A percentile compares a stretch with the other conserved stretches of the same genome.
These are phyloP conservation scores for Dendrolimus kikuchii DNA, from an alignment of 1,140 invertebrate genomes.

Conservation along the genomic window DNA sequence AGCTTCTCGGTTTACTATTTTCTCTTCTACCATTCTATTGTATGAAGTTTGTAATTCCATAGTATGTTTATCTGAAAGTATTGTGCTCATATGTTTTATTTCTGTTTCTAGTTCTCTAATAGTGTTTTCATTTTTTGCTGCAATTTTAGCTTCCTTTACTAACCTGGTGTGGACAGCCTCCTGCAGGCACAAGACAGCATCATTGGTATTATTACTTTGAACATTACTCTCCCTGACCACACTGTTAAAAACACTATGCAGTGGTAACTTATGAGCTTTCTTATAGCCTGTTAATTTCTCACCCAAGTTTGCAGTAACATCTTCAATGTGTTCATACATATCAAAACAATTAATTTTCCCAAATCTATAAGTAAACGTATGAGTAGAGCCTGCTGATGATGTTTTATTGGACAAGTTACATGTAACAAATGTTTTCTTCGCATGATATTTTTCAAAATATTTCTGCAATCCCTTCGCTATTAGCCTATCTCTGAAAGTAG, in stretches of 20 bases:
- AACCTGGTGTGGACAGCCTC: constrained; percentile 57
- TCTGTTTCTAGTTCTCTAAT: constrained; percentile 59
- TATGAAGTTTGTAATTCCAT: constrained; percentile 39
- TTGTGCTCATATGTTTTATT: constrained; percentile 59
- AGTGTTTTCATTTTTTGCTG: constrained; percentile 53
- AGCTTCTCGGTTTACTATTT: constrained; percentile 37
- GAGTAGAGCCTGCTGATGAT: constrained; percentile 64
- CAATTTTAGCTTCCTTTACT: constrained; percentile 51
- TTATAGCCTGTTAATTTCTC: constrained; percentile 62
- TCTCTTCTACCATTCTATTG: constrained; percentile 42
- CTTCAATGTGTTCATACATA: constrained; percentile 62
- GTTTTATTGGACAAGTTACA: constrained; percentile 70
- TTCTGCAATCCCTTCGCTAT: constrained; percentile 74
- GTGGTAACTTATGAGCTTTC: constrained; percentile 36
- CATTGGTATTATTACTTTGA: constrained; percentile 43
- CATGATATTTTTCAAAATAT: constrained; percentile 66
- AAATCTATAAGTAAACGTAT: constrained; percentile 74
- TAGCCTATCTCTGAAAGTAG: constrained; percentile 73
- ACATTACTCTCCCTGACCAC: constrained; percentile 59
- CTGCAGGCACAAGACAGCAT: constrained; percentile 57
- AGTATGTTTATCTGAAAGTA: constrained; percentile 53
- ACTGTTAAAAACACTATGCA: constrained; percentile 51
- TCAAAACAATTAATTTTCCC: constrained; percentile 65
- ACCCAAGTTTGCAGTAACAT: constrained; percentile 65
- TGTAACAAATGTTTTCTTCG: constrained; percentile 68